Evolutionary conservation across 2,888 invertebrate species (phyloP).

Genomic region (Gisinianus flammeolus): DNA sequence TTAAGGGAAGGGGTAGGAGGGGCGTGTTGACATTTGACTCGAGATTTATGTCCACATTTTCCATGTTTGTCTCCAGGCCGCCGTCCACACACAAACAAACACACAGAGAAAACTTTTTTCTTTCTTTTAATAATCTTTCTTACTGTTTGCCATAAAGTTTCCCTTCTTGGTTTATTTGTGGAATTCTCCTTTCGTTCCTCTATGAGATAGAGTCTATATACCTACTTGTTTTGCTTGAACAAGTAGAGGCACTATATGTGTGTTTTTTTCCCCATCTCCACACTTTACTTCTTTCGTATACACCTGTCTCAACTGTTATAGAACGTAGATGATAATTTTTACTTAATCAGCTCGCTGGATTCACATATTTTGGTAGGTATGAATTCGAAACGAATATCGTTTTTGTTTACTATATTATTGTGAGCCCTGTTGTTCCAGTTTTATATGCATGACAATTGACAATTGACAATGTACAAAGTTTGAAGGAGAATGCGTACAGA

Average conservation of each 20-base stretch:
- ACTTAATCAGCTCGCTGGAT: too few species aligned
- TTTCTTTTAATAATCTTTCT: not conserved
- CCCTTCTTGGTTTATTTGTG: not conserved
- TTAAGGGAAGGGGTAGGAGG: slow-evolving; percentile 8
- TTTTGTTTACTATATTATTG: too few species aligned
- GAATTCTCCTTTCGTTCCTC: not conserved
- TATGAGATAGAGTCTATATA: not conserved
- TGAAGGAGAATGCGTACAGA: too few species aligned
- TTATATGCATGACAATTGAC: too few species aligned
- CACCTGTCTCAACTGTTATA: not conserved
- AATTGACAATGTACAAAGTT: too few species aligned
- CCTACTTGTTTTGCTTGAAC: not conserved
- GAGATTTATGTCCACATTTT: slow-evolving; percentile 10
- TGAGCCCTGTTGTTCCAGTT: too few species aligned
- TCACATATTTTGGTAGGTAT: too few species aligned
- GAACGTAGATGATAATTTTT: too few species aligned
- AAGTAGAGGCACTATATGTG: not conserved
- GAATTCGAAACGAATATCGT: too few species aligned
- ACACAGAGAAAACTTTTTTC: not conserved
- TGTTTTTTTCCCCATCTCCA: not conserved
- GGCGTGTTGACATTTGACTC: slow-evolving; percentile 3
- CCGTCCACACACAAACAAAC: too few species aligned
- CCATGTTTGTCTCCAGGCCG: not conserved
- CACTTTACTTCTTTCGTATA: not conserved
- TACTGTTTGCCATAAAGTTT: not conserved